Evolutionary conservation across 1,140 invertebrate species (phyloP).

Genomic region (Holcopasites calliopsidis): DNA sequence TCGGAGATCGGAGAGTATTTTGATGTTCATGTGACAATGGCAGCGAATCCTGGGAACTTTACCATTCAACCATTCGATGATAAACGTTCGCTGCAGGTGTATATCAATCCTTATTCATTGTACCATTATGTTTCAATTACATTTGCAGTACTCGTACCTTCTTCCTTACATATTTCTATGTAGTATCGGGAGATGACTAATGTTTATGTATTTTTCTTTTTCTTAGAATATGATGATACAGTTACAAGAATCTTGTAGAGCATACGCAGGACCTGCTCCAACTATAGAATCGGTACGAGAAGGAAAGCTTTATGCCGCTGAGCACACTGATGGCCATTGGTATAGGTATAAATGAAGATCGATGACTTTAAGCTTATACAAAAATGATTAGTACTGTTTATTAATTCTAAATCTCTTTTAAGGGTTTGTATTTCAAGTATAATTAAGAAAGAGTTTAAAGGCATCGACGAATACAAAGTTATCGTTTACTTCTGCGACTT

Average conservation of each 20-base stretch:
- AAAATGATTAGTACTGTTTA: too few species aligned
- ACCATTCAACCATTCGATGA: slow-evolving; percentile 71
- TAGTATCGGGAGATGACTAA: background rate
- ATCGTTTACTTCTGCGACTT: slow-evolving; percentile 81
- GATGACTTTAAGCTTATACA: slow-evolving; percentile 1
- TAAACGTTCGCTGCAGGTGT: slow-evolving; percentile 57
- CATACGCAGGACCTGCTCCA: slow-evolving; percentile 69
- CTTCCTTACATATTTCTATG: too few species aligned
- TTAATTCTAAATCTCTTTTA: slow-evolving; percentile 12
- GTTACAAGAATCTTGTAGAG: slow-evolving; percentile 78
- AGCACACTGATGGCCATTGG: slow-evolving; percentile 80
- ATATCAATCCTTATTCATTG: slow-evolving; percentile 1
- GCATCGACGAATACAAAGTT: slow-evolving; percentile 74
- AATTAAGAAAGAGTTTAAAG: too few species aligned
- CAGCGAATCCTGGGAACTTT: slow-evolving; percentile 82
- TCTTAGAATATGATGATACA: slow-evolving; percentile 79
- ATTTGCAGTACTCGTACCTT: background rate
- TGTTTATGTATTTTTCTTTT: background rate
- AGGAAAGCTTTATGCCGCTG: slow-evolving; percentile 80
- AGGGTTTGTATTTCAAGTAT: slow-evolving; percentile 59
- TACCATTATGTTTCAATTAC: background rate
- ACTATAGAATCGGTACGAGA: slow-evolving; percentile 72
- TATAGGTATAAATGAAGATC: slow-evolving; percentile 78
- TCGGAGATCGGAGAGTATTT: slow-evolving; percentile 77
- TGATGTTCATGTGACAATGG: slow-evolving; percentile 82